phyloP scores from a whole-genome alignment of 2,113 vertebrate genomes.

The Pelmatolapia mariae region DNA sequence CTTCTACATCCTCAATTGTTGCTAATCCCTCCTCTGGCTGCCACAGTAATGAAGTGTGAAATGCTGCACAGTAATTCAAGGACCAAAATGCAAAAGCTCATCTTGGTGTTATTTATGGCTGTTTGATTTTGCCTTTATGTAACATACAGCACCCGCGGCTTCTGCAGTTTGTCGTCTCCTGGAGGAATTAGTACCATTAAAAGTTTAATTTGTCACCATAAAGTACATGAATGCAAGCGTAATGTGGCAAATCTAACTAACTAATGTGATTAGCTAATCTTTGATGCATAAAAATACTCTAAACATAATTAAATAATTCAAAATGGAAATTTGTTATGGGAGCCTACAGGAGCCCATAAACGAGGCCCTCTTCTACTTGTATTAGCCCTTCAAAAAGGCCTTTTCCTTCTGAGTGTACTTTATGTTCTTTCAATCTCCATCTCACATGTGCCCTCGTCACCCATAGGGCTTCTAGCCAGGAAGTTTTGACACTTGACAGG shows the following conservation, averaged over 20 bases:
- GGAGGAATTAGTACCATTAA: neutral
- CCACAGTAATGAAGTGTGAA: constrained; percentile 44
- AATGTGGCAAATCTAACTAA: neutral
- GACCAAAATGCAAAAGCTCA: neutral
- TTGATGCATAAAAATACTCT: neutral
- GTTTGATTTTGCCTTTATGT: neutral
- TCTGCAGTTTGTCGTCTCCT: neutral
- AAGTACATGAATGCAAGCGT: neutral
- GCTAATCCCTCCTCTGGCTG: constrained; percentile 13
- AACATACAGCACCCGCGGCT: neutral
- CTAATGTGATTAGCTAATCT: neutral
- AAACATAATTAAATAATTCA: neutral
- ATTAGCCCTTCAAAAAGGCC: neutral
- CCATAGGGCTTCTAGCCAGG: neutral
- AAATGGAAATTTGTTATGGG: neutral
- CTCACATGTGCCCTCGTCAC: neutral
- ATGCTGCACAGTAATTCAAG: constrained; percentile 17
- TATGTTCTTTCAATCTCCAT: neutral
- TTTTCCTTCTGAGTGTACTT: neutral
- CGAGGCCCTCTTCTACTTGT: neutral
- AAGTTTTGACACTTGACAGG: constrained; percentile 6
- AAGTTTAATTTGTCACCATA: neutral
- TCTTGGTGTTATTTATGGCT: constrained; percentile 10
- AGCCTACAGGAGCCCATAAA: neutral
- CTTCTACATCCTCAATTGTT: neutral